Base-by-base conservation (phyloP, 2,113 vertebrate species). In the Plecturocebus donacophilus region DNA sequence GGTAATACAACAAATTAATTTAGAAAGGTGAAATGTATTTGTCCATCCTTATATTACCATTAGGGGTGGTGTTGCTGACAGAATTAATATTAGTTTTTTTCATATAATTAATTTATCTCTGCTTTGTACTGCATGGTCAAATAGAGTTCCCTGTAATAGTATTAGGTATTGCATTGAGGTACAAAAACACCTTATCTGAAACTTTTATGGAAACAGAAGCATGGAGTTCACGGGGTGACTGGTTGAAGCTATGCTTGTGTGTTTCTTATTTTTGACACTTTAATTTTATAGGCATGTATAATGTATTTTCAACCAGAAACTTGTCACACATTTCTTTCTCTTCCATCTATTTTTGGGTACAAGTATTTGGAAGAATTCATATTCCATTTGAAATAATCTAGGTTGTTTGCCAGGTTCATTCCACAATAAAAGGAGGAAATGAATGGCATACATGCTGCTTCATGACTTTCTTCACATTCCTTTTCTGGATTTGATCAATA, bases 1-100 rank as follows among this genome's bases (percentile, higher is more conserved):
- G 76, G 90, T 86, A 96, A 97, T 93, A 97, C 76, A 98, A 94
- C 93, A 98, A 91, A 96, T 95, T 96, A 87, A 98, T 97, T 98
- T 98, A 96, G 94, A 96, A 8, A 14, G 66, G 58, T 81, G 92
- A 97, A 93, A 75, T 77, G 91, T 90, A 73, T 84, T 97, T 97
- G 42, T 98, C 97, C 98, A 97, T 71, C n/a, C 92, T 95, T 40
- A 30, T 89, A 40, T 95, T 82, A 81, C 83, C 38, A 80, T 76
- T 83, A 81, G 32, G 8, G 47, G 23, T 58, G 21, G 14, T 64
- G 17, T 7, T n/a, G 13, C 38, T 80, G 27, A 35, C 66, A 70
- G 56, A 94, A 93, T 42, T 87, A 66, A 85, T 92, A 66, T 42
- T 70, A 45, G 30, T 56, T 82, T 94, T 95, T 16, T 13, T 6